Base-by-base conservation (phyloP, 2,113 vertebrate species). In the Aramus guarauna region DNA sequence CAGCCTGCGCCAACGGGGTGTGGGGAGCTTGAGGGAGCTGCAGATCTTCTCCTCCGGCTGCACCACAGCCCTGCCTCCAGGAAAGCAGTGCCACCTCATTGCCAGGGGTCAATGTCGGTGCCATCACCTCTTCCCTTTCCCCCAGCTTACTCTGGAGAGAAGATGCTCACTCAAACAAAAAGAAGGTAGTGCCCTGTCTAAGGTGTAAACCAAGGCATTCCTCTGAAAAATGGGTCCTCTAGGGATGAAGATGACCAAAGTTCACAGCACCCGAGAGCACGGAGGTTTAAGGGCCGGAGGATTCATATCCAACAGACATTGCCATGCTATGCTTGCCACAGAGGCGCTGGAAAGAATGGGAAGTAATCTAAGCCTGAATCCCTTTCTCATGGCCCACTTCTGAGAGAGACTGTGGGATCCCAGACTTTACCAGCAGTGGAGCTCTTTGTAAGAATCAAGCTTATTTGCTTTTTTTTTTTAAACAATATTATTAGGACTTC, bases 271-370 rank as follows among this genome's bases (percentile, higher is more conserved):
- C 5, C 0, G 5, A 75, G 27, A 52, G 30, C 45, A 76, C 29
- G 0, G 1, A 67, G 20, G 11, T 73, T 6, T 14, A 34, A 62
- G 32, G 36, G 19, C 21, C 36, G 30, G 4, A 29, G 21, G 8
- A 23, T 27, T 90, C 0, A 0, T 52, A 5, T 34, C 56, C 39
- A 64, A 20, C n/a, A 72, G 47, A 15, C 5, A 7, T 9, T 34
- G 56, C 19, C n/a, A 15, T 1, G 2, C 26, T 36, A 23, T 0
- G 2, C 52, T 84, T 84, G 68, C 47, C 4, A 0, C 27, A n/a
- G 48, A 20, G 45, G 64, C 1, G 0, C 5, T 29, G 56, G 63
- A 50, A 85, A 66, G 41, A 39, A 74, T 24, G 39, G 24, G 43
- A 72, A 60, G 9, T 11, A 78, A 36, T 77, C 23, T 52, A 37